Evolutionary conservation across 2,797 vertebrate genomes (phyloP).

Genomic region (Hipposideros larvatus): DNA sequence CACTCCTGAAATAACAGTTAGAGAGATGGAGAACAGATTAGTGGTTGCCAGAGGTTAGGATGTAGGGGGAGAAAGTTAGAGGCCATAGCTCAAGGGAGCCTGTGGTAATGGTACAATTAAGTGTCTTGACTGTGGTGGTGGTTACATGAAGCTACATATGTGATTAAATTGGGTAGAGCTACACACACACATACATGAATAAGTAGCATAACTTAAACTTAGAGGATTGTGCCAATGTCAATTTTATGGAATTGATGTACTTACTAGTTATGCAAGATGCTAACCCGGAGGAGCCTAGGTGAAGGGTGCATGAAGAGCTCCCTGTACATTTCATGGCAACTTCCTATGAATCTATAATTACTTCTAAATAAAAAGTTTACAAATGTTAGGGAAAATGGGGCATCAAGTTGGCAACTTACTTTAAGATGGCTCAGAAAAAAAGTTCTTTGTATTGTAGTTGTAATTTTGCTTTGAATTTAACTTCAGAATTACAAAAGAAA

Average conservation of each 20-base stretch:
- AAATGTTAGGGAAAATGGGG: neutral
- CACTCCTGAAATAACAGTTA: neutral
- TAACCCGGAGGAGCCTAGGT: neutral
- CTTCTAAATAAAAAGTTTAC: neutral
- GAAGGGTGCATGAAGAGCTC: neutral
- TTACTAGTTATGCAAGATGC: too few species aligned
- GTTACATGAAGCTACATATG: neutral
- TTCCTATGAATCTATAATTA: neutral
- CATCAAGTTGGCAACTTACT: neutral
- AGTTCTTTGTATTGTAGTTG: neutral
- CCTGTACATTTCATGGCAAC: neutral
- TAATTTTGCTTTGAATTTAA: neutral
- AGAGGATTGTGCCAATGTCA: neutral
- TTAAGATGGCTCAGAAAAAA: neutral
- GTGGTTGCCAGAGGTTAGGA: neutral
- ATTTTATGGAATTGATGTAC: neutral
- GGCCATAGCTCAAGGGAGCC: neutral
- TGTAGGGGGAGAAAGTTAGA: neutral
- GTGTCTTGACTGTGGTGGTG: neutral
- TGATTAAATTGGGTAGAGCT: neutral
- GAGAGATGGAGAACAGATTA: neutral
- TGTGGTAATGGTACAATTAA: neutral
- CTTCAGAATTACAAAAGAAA: constrained; percentile 7
- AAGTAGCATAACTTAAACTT: neutral
- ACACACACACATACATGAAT: too few species aligned